Conservation (phyloP, 2,888 invertebrate genomes). For the Sphinx pinastri region DNA sequence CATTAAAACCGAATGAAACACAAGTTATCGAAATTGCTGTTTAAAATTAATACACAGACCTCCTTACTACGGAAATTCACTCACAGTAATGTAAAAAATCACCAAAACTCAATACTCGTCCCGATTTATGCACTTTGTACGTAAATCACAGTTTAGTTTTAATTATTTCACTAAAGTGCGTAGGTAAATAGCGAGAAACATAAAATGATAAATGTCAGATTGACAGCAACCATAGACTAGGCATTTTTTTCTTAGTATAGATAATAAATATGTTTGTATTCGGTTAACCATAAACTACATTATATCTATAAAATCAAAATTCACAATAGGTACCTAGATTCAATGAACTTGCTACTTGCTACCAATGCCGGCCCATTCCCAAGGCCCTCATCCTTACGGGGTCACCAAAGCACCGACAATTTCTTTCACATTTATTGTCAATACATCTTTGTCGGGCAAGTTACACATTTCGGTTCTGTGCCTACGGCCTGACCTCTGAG, state of each 20-base stretch:
- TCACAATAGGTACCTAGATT: too few species aligned
- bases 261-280: background rate
- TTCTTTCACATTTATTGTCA: too few species aligned
- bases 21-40: background rate
- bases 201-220: conserved; percentile 46
- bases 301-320: background rate
- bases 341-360: too few species aligned
- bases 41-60: background rate
- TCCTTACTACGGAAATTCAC: background rate
- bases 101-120: conserved; percentile 9
- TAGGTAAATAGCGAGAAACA: conserved; percentile 54
- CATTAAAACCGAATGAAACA: background rate
- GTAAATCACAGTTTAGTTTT: conserved; percentile 35
- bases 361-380: too few species aligned
- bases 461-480: too few species aligned
- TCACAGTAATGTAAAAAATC: conserved; percentile 14
- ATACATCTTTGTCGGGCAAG: too few species aligned
- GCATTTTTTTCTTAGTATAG: background rate
- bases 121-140: background rate
- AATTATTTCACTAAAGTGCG: conserved; percentile 50
- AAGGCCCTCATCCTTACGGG: too few species aligned
- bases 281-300: background rate
- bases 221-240: conserved; percentile 38
- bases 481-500: too few species aligned
- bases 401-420: too few species aligned